Evolutionary conservation across 2,113 vertebrate genomes (phyloP).

Genomic region (Ophiodon elongatus): DNA sequence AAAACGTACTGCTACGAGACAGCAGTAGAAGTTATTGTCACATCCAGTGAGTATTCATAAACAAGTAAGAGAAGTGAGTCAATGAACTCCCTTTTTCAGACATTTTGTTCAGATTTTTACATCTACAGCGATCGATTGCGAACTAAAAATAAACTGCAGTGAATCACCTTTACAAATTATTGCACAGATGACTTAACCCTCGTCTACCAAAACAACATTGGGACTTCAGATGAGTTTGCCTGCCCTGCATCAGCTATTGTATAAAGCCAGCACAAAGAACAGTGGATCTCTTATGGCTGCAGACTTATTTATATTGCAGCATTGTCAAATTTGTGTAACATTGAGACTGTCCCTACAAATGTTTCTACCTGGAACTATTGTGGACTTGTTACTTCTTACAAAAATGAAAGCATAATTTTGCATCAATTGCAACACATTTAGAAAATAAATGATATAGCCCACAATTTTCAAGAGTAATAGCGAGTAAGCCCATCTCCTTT

Average conservation of each 20-base stretch:
- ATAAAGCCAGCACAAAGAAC: neutral
- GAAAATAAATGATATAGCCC: neutral
- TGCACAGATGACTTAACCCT: slow-evolving; percentile 12
- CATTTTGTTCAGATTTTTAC: slow-evolving; percentile 11
- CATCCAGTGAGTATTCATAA: slow-evolving; percentile 33
- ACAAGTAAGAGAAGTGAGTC: slow-evolving; percentile 30
- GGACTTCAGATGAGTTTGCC: slow-evolving; percentile 11
- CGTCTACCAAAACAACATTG: slow-evolving; percentile 4
- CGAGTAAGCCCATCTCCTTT: neutral
- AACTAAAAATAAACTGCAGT: slow-evolving; percentile 14
- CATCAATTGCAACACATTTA: neutral
- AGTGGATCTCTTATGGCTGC: neutral
- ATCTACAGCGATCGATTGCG: neutral
- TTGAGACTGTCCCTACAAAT: neutral
- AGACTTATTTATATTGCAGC: neutral
- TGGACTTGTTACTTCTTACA: neutral
- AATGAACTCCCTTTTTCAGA: neutral
- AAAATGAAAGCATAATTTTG: neutral
- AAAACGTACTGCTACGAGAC: slow-evolving; percentile 21
- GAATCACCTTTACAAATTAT: slow-evolving; percentile 4
- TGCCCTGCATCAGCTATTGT: neutral
- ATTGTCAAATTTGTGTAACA: neutral
- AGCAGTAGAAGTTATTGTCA: slow-evolving; percentile 26
- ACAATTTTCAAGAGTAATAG: neutral
- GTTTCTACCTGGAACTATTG: neutral